Conservation (phyloP, 2,888 invertebrate species). For the Pheosia gnoma region DNA sequence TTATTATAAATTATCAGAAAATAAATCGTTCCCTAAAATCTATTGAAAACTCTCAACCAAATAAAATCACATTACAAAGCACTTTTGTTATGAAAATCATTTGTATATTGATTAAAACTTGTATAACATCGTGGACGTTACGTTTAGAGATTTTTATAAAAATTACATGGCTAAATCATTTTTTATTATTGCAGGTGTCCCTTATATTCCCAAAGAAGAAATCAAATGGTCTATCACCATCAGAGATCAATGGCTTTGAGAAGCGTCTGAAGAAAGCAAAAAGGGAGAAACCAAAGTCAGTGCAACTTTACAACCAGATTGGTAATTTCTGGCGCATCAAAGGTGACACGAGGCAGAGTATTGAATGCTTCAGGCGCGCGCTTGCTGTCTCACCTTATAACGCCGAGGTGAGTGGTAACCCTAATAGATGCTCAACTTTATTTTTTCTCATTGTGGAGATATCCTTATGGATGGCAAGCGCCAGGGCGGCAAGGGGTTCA, state of each 20-base stretch:
- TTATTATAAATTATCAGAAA: no score
- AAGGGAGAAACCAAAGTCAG: conserved; percentile 92
- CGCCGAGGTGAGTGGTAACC: conserved; percentile 85
- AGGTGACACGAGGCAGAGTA: conserved; percentile 93
- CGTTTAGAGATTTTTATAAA: no score
- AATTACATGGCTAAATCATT: no score
- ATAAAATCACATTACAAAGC: no score
- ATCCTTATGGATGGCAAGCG: no score
- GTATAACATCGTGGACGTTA: no score
- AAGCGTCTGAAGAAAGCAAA: conserved; percentile 90
- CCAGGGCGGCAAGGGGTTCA: no score
- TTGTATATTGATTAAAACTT: neutral
- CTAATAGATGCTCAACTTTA: no score
- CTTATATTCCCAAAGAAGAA: conserved; percentile 89
- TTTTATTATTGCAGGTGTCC: conserved; percentile 84
- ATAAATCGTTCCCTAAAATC: no score
- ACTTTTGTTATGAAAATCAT: neutral
- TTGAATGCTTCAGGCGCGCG: conserved; percentile 95
- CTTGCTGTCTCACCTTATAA: conserved; percentile 93
- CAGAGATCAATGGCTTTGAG: conserved; percentile 90
- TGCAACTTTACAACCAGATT: conserved; percentile 94
- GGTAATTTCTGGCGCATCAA: conserved; percentile 96
- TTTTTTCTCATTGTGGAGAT: no score
- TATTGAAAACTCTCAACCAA: no score
- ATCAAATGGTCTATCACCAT: conserved; percentile 85